Evolutionary conservation across 2,113 vertebrate species (phyloP).

Genomic region (Edolisoma coerulescens): DNA sequence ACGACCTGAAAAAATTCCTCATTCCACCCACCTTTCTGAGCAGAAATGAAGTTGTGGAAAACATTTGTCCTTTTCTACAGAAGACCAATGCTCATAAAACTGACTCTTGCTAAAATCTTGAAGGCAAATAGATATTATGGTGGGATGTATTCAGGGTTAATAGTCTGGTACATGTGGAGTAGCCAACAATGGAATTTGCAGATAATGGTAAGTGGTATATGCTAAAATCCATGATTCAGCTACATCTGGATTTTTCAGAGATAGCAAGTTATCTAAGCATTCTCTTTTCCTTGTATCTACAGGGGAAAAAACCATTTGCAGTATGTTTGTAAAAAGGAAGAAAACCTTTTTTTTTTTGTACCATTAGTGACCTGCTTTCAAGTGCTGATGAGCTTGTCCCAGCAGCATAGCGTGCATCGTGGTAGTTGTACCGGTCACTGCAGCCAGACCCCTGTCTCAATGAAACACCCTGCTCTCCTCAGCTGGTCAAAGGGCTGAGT

Average conservation of each 20-base stretch:
- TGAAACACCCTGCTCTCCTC: background rate
- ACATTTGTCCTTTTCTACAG: background rate
- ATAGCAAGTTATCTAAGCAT: background rate
- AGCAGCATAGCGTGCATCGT: rapidly evolving
- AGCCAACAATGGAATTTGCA: background rate
- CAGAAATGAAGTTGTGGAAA: background rate
- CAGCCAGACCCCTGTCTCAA: background rate
- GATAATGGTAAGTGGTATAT: background rate
- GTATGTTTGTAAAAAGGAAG: background rate
- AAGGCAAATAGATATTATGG: background rate
- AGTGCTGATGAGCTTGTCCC: background rate
- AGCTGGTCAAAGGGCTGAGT: background rate
- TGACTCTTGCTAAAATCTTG: background rate
- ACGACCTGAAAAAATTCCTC: background rate
- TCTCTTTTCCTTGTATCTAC: background rate
- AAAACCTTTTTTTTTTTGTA: background rate
- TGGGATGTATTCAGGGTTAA: background rate
- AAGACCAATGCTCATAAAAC: background rate
- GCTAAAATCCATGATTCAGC: background rate
- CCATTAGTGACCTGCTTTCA: background rate
- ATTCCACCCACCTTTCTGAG: background rate
- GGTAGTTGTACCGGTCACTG: background rate
- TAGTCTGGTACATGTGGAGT: background rate
- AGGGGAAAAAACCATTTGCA: background rate
- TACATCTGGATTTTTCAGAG: background rate